Conservation (phyloP, 2,113 vertebrate genomes). For the Aspidoscelis tigris region DNA sequence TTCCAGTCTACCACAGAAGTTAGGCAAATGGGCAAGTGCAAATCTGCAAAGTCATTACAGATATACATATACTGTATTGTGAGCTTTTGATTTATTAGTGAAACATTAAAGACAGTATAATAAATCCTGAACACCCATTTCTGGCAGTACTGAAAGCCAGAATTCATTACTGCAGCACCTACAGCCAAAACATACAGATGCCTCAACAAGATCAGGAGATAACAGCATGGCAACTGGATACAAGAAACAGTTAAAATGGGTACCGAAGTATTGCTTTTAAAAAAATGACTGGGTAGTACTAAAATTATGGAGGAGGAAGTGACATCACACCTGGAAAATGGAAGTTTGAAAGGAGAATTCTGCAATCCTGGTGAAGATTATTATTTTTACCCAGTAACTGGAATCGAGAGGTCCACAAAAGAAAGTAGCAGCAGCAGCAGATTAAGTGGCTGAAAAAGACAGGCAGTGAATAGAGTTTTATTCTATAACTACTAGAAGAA, state of each 20-base stretch:
- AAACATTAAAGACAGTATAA: conserved; percentile 38
- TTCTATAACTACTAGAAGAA: conserved; percentile 50
- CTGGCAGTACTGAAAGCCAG: conserved; percentile 26
- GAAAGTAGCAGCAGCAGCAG: conserved; percentile 31
- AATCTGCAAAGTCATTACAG: neutral
- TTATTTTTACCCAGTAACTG: conserved; percentile 27
- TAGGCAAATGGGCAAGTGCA: neutral
- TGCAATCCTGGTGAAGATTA: conserved; percentile 24
- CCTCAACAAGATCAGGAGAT: conserved; percentile 9
- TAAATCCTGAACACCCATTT: conserved; percentile 33
- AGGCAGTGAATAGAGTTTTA: conserved; percentile 44
- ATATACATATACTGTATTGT: neutral
- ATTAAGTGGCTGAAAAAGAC: conserved; percentile 50
- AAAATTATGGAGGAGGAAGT: conserved; percentile 21
- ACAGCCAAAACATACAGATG: conserved; percentile 21
- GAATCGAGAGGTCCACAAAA: conserved; percentile 45
- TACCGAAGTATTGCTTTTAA: neutral
- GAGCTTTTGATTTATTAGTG: neutral
- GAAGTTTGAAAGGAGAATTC: conserved; percentile 32
- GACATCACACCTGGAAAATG: conserved; percentile 31
- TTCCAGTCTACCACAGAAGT: neutral
- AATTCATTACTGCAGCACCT: conserved; percentile 1
- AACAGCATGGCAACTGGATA: conserved; percentile 12
- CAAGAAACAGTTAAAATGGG: conserved; percentile 38
- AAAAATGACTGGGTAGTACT: fast-evolving